Percentiles rank a stretch among this genome's conserved stretches.
phyloP scores from a whole-genome alignment of 2,113 vertebrate genomes.

The Coreoperca whiteheadi region DNA sequence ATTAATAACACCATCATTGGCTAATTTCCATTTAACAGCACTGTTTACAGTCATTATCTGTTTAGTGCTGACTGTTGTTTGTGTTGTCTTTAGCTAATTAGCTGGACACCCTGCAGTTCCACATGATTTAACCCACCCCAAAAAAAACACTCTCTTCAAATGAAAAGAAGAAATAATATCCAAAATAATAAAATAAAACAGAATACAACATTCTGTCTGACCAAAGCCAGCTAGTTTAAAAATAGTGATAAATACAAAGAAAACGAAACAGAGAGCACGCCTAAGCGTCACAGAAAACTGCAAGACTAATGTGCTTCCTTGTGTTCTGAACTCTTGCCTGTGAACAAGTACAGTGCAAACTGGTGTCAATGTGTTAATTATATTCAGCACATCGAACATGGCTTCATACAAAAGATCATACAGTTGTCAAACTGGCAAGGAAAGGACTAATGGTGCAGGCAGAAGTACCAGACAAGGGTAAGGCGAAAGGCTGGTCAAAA shows the following conservation, averaged over 20 bases:
- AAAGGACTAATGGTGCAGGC: too few species aligned
- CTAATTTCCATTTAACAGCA: constrained; percentile 34
- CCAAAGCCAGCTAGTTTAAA: neutral
- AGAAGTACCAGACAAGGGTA: too few species aligned
- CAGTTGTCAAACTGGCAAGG: too few species aligned
- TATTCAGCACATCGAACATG: neutral
- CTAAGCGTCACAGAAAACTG: neutral
- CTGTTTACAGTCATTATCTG: constrained; percentile 30
- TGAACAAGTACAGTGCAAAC: too few species aligned
- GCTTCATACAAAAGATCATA: neutral
- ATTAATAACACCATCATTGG: constrained; percentile 33
- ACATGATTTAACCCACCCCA: neutral
- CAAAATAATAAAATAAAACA: too few species aligned
- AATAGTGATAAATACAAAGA: neutral
- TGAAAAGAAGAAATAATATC: neutral
- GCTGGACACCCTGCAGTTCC: constrained; percentile 18
- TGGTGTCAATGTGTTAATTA: neutral
- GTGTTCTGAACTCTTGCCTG: neutral
- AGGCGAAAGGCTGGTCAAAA: too few species aligned
- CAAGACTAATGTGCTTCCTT: neutral
- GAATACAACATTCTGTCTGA: neutral
- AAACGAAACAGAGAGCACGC: neutral
- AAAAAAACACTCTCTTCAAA: neutral
- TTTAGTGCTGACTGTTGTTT: neutral
- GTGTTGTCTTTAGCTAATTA: constrained; percentile 32